Evolutionary conservation across 2,113 vertebrate genomes (phyloP).

Genomic region (Noturus placidus): DNA sequence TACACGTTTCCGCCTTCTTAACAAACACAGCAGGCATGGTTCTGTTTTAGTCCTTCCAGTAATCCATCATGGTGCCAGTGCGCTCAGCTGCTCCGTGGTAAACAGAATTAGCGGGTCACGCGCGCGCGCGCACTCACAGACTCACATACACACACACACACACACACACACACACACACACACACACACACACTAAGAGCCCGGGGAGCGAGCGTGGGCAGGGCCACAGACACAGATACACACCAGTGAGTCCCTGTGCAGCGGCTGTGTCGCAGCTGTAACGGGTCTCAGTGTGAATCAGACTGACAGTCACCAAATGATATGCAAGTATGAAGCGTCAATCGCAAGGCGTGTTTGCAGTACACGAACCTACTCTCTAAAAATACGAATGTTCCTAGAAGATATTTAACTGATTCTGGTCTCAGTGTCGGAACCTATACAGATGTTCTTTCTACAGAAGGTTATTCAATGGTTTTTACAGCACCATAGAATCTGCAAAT

Average conservation of each 20-base stretch:
- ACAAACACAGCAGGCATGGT: constrained; percentile 71
- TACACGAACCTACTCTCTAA: not conserved
- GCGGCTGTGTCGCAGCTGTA: constrained; percentile 21
- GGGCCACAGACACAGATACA: constrained; percentile 32
- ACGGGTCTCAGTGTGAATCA: not conserved
- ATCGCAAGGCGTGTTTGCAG: not conserved
- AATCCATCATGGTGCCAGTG: constrained; percentile 66
- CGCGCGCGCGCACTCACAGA: not conserved
- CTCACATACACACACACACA: not conserved
- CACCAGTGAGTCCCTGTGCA: constrained; percentile 25
- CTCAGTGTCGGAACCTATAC: not conserved
- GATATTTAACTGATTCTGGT: not conserved
- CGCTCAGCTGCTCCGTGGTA: constrained; percentile 15
- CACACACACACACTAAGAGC: not conserved
- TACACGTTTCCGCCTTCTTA: constrained; percentile 70
- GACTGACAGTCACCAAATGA: not conserved
- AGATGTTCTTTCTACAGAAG: not conserved
- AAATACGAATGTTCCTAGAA: not conserved
- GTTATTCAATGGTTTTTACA: too few relatives aligned
- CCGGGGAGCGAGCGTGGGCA: constrained; percentile 47
- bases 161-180: not conserved
- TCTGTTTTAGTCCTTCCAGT: constrained; percentile 60
- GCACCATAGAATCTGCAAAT: too few relatives aligned
- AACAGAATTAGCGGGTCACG: constrained; percentile 36
- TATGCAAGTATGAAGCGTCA: not conserved